Percentiles rank a stretch among this genome's conserved stretches.
phyloP scores from a whole-genome alignment of 2,113 vertebrate genomes.

The Engraulis encrasicolus region DNA sequence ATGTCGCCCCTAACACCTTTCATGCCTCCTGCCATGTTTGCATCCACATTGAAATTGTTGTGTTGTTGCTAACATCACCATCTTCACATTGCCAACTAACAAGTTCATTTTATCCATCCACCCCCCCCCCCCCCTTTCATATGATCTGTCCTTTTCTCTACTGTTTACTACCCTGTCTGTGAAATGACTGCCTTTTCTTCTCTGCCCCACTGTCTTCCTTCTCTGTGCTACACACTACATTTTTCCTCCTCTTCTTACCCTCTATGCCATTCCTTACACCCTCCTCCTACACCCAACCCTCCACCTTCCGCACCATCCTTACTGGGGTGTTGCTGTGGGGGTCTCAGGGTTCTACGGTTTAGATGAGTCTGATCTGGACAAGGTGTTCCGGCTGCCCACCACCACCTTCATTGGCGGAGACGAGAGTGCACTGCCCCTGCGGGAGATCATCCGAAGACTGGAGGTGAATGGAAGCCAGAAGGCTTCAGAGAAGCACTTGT shows the following conservation, averaged over 20 bases:
- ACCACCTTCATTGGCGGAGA: slow-evolving; percentile 97
- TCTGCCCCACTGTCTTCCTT: slow-evolving; percentile 21
- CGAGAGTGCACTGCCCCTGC: slow-evolving; percentile 87
- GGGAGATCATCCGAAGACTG: slow-evolving; percentile 93
- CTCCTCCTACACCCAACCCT: neutral
- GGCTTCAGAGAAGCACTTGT: neutral
- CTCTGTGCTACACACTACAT: slow-evolving; percentile 10
- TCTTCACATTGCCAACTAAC: neutral
- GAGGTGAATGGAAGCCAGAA: slow-evolving; percentile 76
- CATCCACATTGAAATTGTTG: neutral
- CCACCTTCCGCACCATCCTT: slow-evolving; percentile 10
- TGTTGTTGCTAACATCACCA: neutral
- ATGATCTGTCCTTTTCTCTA: neutral
- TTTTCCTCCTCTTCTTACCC: neutral
- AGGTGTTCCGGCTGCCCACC: slow-evolving; percentile 94
- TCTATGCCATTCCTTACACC: neutral
- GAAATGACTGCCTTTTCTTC: neutral
- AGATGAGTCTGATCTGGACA: slow-evolving; percentile 94
- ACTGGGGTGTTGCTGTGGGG: slow-evolving; percentile 45
- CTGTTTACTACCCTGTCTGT: neutral
- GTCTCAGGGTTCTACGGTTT: slow-evolving; percentile 92
- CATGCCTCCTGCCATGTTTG: neutral
- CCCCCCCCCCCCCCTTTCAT: neutral
- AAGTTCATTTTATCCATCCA: slow-evolving; percentile 31
- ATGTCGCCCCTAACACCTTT: neutral